Percentiles rank a stretch among this genome's conserved stretches.
These are phyloP conservation scores for Platyura marginata DNA, from an alignment of 1,140 invertebrate genomes.

Conservation along the genomic window DNA sequence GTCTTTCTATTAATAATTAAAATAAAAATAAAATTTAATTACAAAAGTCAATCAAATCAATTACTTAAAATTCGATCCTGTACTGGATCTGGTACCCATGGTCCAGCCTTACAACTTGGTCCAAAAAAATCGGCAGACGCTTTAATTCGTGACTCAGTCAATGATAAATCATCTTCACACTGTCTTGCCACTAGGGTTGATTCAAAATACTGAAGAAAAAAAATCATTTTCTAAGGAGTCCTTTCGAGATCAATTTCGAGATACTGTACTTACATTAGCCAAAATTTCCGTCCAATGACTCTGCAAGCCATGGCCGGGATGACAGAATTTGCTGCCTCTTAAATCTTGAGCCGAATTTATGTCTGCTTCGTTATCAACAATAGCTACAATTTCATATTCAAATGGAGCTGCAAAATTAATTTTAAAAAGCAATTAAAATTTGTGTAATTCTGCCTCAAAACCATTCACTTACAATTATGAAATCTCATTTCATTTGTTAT, in stretches of 20 bases:
- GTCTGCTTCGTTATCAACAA: conserved; percentile 36
- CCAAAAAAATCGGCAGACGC: conserved; percentile 49
- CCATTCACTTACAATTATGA: conserved; percentile 22
- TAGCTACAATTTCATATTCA: conserved; percentile 46
- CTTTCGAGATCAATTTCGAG: background rate
- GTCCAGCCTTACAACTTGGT: conserved; percentile 58
- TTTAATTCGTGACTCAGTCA: conserved; percentile 51
- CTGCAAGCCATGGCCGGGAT: conserved; percentile 45
- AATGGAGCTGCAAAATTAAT: conserved; percentile 27
- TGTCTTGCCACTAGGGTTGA: conserved; percentile 40
- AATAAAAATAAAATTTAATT: background rate
- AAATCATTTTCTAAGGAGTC: background rate
- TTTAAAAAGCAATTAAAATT: background rate
- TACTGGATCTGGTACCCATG: conserved; percentile 48
- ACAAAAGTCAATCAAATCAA: conserved; percentile 10
- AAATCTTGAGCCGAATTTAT: conserved; percentile 35
- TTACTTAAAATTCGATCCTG: conserved; percentile 51
- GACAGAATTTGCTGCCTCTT: conserved; percentile 47
- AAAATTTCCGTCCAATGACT: conserved; percentile 46
- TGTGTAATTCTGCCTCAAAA: conserved; percentile 3
- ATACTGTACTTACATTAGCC: conserved; percentile 32
- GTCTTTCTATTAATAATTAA: conserved; percentile 30
- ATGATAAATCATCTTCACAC: conserved; percentile 40
- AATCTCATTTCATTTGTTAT: conserved; percentile 47
- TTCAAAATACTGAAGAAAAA: conserved; percentile 45